Evolutionary conservation across 2,113 vertebrate genomes (phyloP), one percentile per base, ranked within the genome.

Genomic region (Caranx ignobilis): DNA sequence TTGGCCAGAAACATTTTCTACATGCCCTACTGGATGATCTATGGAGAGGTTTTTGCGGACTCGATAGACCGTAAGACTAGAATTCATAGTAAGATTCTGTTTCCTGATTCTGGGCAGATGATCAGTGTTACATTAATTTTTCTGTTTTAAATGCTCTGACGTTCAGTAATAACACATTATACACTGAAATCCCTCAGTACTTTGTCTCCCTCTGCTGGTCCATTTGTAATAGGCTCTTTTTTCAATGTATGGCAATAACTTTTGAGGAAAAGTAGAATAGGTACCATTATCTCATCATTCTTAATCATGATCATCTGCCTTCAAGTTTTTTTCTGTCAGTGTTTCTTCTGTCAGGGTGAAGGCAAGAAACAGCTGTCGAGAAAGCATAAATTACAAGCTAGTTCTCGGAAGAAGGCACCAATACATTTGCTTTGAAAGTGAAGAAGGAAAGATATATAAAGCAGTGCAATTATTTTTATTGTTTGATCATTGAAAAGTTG

Each of bases 51-150:
- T 96, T 99, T 99, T 96, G 98, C 97, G 78, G 98, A 99, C 95
- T 98, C 98, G 96, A 99, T 99, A 97, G 98, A 99, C 97, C 98
- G 98, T 99, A 99, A 99, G 98, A 99, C 93, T 97, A 97, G 97
- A 99, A 94, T 99, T 96, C 94, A 99, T 99, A 99, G 98, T 99
- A 99, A 99, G 98, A 96, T 94, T 97, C 94, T 96, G 95, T 96
- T 98, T 97, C 95, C 96, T 97, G 96, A 95, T 96, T 96, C 96
- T 90, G 95, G 96, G 96, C 96, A 95, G 96, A 96, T 95, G 95
- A 96, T 96, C 95, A 89, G 85, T 85, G 87, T 91, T 72, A 52
- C 4, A 34, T 72, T 47, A 26, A 76, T 60, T 67, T 43, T 11
- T 35, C 2, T 19, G 19, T 77, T 2, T 77, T 62, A 56, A 57